These are phyloP conservation scores for Balanococcus diminutus DNA, from an alignment of 2,888 invertebrate genomes.

Conservation along the genomic window DNA sequence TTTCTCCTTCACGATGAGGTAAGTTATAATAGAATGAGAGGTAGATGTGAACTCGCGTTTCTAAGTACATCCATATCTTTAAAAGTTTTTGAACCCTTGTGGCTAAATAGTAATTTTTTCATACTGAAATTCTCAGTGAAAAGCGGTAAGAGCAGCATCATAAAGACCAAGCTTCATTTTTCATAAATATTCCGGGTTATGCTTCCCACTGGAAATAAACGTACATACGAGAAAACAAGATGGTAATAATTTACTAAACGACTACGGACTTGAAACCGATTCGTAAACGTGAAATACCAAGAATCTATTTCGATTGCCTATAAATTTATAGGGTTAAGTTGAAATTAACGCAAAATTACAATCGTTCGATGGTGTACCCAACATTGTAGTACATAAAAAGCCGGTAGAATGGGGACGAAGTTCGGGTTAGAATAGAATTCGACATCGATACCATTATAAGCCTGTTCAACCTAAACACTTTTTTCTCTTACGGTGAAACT, in stretches of 20 bases:
- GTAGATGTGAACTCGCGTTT: neutral
- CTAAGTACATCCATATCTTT: neutral
- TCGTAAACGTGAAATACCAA: neutral
- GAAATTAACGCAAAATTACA: conserved; percentile 10
- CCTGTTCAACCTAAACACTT: neutral
- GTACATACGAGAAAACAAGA: neutral
- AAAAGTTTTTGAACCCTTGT: neutral
- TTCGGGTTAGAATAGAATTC: neutral
- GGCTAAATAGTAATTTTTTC: neutral
- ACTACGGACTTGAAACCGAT: neutral
- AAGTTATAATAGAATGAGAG: no score
- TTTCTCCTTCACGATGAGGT: neutral
- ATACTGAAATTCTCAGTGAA: neutral
- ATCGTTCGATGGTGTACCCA: neutral
- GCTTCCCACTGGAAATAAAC: no score
- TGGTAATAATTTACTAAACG: neutral
- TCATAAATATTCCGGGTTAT: neutral
- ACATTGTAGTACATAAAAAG: neutral
- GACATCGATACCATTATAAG: neutral
- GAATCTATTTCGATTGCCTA: neutral
- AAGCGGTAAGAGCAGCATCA: neutral
- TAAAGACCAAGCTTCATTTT: neutral
- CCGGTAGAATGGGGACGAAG: neutral
- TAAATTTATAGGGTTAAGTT: neutral
- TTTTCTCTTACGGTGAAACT: neutral